Base-by-base conservation (phyloP, 92 coral and sea anemone genomes). In the Epizoanthus illoricatus region DNA sequence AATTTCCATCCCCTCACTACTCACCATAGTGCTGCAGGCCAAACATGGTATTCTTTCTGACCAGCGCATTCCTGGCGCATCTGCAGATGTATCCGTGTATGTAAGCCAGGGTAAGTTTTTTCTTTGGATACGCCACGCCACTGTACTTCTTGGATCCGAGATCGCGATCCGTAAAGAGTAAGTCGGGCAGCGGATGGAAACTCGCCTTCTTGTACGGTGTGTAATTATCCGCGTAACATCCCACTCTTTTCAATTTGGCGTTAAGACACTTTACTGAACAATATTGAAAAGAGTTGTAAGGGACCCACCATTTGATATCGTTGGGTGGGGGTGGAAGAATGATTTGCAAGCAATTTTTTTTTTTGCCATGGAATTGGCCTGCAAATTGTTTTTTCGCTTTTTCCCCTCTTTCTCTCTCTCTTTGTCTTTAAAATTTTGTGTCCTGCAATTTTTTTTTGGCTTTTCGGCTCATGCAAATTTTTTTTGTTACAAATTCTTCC, bases 151-250 rank as follows among this genome's bases (percentile, higher is more conserved):
- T 78, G 12, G 82, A 78, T 20, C 21, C 41, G 18, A 15, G 28
- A 0, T 19, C n/a, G 58, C 45, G 20, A 59, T 78, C 82, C 12
- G 82, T 78, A 40, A 78, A 78, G 18, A 78, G 82, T 7, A 78
- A 33, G 8, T 62, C 57, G 11, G 82, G 82, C 7, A 78, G 45
- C 20, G 82, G 82, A 42, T 43, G 82, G 12, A 62, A 20, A 15
- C 71, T 61, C 3, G 42, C 82, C 82, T 78, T 78, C 21, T 19
- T 58, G 20, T 28, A 71, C 7, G 42, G 18, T n/a, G 2, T 12
- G 71, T 78, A 63, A 70, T 78, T 78, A 43, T 78, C 82, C 11
- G 82, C 82, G 36, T 39, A 78, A 28, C 82, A 78, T 63, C 82
- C 82, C 52, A 78, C 82, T 45, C 65, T 78, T 4, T 69, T 78